phyloP scores from a whole-genome alignment of 2,113 vertebrate species.

The Cricetomys ansorgei region DNA sequence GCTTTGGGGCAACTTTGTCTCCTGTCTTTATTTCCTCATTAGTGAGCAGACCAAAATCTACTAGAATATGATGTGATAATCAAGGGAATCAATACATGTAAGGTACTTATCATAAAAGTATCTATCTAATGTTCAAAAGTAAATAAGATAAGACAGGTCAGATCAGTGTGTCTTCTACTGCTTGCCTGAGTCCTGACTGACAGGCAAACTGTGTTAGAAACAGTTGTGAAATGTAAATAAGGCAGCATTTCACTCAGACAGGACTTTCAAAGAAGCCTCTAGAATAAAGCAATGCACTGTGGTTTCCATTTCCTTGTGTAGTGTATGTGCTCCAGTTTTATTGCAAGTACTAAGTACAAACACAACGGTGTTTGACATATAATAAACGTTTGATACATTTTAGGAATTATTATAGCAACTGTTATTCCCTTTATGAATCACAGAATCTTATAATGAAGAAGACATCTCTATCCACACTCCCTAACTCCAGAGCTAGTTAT shows the following conservation, averaged over 20 bases:
- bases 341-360: too few relatives aligned
- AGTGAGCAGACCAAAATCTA: not conserved
- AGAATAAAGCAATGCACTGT: not conserved
- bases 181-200: not conserved
- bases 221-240: slow-evolving; percentile 52
- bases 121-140: slow-evolving; percentile 37
- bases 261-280: not conserved
- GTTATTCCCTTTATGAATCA: not conserved
- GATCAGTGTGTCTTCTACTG: not conserved
- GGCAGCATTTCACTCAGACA: not conserved
- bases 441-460: slow-evolving; percentile 39
- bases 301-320: slow-evolving; percentile 43
- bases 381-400: slow-evolving; percentile 44
- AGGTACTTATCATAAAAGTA: not conserved
- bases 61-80: not conserved
- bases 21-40: not conserved
- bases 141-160: slow-evolving; percentile 50
- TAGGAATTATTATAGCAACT: not conserved
- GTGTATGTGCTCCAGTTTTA: not conserved
- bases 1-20: not conserved
- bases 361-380: not conserved
- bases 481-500: not conserved
- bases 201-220: slow-evolving; percentile 51
- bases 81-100: not conserved
- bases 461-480: not conserved